Conservation (phyloP, 2,113 vertebrate species). For the human region GRCh38 chr15:100874501-100875000, state of each 20-base stretch:
- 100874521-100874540: neutral
- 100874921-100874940: constrained; percentile 3
- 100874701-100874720: neutral
- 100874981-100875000: neutral
- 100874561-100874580: neutral
- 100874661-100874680: neutral
- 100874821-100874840: neutral
- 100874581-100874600: neutral
- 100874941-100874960: neutral
- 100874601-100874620: neutral
- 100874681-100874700: rapidly evolving
- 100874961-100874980: neutral
- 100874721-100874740: neutral
- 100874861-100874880: neutral
- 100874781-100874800: neutral
- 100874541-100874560: neutral
- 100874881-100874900: neutral
- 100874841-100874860: neutral
- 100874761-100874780: neutral
- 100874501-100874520: neutral
- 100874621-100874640: neutral
- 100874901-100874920: neutral
- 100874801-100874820: neutral
- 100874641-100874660: neutral
- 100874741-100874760: neutral